These are phyloP conservation scores for Chaetodon trifasciatus DNA, from an alignment of 2,797 vertebrate species.

Conservation along the genomic window DNA sequence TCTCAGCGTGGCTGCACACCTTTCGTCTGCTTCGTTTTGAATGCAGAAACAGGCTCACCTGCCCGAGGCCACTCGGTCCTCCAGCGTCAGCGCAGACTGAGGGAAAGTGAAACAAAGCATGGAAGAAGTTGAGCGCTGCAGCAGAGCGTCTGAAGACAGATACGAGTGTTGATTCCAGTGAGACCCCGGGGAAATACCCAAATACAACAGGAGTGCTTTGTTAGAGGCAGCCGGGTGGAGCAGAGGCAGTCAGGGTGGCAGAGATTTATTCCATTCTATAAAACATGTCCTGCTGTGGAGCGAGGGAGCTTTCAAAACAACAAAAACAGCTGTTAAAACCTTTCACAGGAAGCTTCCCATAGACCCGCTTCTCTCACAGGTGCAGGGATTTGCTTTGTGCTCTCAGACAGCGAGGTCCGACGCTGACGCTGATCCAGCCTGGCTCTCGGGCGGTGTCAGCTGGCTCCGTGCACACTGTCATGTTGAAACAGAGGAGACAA, in stretches of 20 bases:
- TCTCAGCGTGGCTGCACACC: neutral
- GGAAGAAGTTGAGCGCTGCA: neutral
- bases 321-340: neutral
- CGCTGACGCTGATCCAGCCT: neutral
- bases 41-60: neutral
- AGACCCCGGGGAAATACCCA: slow-evolving; percentile 34
- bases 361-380: neutral
- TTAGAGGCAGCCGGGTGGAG: slow-evolving; percentile 24
- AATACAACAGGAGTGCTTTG: slow-evolving; percentile 23
- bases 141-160: neutral
- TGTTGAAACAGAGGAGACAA: neutral
- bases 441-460: neutral
- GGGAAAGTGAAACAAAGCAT: neutral
- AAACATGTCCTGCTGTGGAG: slow-evolving; percentile 5
- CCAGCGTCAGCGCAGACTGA: neutral
- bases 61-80: slow-evolving; percentile 5
- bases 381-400: neutral
- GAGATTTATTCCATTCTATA: slow-evolving; percentile 17
- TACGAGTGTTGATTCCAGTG: slow-evolving; percentile 6
- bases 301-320: neutral
- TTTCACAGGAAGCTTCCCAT: slow-evolving; percentile 3
- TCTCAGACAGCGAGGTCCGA: neutral
- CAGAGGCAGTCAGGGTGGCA: slow-evolving; percentile 2
- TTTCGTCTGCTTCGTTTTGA: neutral
- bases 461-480: neutral